phyloP scores from a whole-genome alignment of 2,888 invertebrate species.

The Silvanus unidentatus region DNA sequence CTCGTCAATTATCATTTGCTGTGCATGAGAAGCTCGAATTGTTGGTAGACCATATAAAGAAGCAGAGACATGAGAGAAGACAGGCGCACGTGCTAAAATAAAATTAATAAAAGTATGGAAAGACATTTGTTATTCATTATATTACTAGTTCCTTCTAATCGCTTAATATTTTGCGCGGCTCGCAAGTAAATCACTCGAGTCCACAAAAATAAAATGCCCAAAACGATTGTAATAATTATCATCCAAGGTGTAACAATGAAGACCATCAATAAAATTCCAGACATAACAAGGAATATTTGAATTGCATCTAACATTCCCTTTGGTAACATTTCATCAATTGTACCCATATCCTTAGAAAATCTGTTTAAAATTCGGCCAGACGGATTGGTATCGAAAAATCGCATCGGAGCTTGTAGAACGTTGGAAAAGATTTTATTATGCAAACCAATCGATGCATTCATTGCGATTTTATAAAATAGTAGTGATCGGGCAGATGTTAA shows the following conservation, averaged over 20 bases:
- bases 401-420: slow-evolving; percentile 68
- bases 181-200: slow-evolving; percentile 62
- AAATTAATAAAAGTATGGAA: neutral
- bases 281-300: slow-evolving; percentile 62
- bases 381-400: slow-evolving; percentile 80
- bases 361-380: slow-evolving; percentile 76
- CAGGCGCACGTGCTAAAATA: slow-evolving; percentile 71
- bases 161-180: slow-evolving; percentile 68
- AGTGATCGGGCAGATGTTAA: slow-evolving; percentile 61
- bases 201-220: slow-evolving; percentile 58
- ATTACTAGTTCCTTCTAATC: slow-evolving; percentile 53
- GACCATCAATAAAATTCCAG: slow-evolving; percentile 67
- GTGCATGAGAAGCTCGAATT: slow-evolving; percentile 72
- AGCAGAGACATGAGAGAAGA: slow-evolving; percentile 86
- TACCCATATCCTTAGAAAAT: slow-evolving; percentile 79
- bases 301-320: slow-evolving; percentile 59
- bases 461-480: slow-evolving; percentile 67
- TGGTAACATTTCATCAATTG: slow-evolving; percentile 69
- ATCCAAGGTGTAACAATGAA: slow-evolving; percentile 65
- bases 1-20: slow-evolving; percentile 66
- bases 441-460: slow-evolving; percentile 66
- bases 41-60: slow-evolving; percentile 80
- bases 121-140: too few species aligned
- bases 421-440: slow-evolving; percentile 75
- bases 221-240: slow-evolving; percentile 56